phyloP scores from a whole-genome alignment of 2,888 invertebrate genomes.

The Agrotis exclamationis region DNA sequence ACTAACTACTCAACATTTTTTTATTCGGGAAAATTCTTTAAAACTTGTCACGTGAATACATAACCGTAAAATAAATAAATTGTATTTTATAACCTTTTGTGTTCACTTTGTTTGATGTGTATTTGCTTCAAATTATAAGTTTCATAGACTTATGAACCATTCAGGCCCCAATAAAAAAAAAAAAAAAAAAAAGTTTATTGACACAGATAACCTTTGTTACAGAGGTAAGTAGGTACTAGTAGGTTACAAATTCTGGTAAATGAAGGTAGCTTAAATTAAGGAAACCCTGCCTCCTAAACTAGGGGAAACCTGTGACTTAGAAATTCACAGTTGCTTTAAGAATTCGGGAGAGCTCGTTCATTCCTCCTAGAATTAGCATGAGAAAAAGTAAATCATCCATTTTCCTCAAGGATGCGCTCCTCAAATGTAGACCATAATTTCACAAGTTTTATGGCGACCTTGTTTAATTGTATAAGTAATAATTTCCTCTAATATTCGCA shows the following conservation, averaged over 20 bases:
- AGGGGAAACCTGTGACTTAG: too few species aligned
- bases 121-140: not conserved
- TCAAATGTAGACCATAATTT: slow-evolving; percentile 33
- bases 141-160: too few species aligned
- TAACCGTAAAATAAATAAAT: not conserved
- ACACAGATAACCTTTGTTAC: too few species aligned
- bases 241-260: too few species aligned
- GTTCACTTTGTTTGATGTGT: not conserved
- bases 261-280: too few species aligned
- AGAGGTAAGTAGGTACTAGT: too few species aligned
- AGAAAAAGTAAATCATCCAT: not conserved
- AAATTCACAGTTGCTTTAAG: not conserved
- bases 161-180: not conserved
- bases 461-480: slow-evolving; percentile 36
- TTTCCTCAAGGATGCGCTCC: not conserved
- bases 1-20: not conserved
- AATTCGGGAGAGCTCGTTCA: not conserved
- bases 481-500: slow-evolving; percentile 55
- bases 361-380: not conserved
- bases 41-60: not conserved
- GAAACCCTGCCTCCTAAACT: too few species aligned
- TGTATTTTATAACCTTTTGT: not conserved
- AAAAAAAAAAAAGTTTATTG: too few species aligned
- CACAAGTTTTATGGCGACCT: slow-evolving; percentile 37
- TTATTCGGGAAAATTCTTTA: slow-evolving; percentile 17